Conservation (phyloP, 2,888 invertebrate species). For the Camponotus fellah region DNA sequence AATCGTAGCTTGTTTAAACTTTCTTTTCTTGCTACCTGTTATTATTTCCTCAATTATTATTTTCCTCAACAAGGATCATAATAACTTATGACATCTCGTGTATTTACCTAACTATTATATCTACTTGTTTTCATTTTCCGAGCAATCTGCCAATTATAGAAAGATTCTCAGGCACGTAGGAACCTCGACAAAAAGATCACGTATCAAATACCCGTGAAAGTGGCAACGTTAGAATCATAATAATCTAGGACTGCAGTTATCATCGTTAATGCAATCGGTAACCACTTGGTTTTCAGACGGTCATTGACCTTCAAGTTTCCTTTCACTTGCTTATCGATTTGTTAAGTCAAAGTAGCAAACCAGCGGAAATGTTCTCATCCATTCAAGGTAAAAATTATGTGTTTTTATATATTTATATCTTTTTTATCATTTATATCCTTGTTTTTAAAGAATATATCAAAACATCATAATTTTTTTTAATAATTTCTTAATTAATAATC, state of each 20-base stretch:
- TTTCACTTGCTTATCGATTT: constrained; percentile 67
- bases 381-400: constrained; percentile 32
- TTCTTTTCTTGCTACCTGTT: constrained; percentile 9
- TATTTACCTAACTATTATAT: constrained; percentile 37
- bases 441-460: neutral
- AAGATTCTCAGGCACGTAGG: constrained; percentile 30
- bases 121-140: constrained; percentile 46
- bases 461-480: neutral
- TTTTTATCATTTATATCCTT: neutral
- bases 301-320: constrained; percentile 71
- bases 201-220: constrained; percentile 59
- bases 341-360: constrained; percentile 49
- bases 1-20: neutral
- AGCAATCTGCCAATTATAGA: constrained; percentile 1
- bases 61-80: neutral
- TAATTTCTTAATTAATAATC: neutral
- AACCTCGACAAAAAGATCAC: constrained; percentile 37
- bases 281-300: constrained; percentile 68
- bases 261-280: constrained; percentile 64
- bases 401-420: neutral
- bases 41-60: neutral
- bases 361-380: constrained; percentile 16
- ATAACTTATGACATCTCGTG: neutral
- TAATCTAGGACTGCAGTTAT: constrained; percentile 66
- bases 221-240: constrained; percentile 65